Percentiles rank a stretch among this genome's conserved stretches.
phyloP scores from a whole-genome alignment of 1,140 invertebrate species.

The Temnothorax longispinosus region DNA sequence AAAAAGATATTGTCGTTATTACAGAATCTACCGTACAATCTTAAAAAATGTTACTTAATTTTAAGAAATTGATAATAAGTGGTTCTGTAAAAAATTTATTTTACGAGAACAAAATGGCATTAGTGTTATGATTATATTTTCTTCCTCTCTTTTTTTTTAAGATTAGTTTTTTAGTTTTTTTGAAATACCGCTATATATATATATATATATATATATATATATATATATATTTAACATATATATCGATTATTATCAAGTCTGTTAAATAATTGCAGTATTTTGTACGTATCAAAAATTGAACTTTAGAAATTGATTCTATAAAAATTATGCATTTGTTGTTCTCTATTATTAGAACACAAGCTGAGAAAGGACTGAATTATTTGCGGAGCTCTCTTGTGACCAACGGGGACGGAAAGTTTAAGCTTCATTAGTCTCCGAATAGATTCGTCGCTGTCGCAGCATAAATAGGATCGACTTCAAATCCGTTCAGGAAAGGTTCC shows the following conservation, averaged over 20 bases:
- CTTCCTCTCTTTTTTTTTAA: neutral
- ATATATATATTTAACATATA: neutral
- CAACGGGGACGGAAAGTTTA: neutral
- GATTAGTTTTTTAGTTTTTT: neutral
- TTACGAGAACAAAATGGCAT: neutral
- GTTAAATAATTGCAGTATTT: neutral
- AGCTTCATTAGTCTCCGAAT: neutral
- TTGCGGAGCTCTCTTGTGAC: neutral
- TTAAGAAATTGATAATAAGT: neutral
- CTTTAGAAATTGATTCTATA: neutral
- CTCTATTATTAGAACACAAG: neutral
- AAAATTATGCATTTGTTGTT: neutral
- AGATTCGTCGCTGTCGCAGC: neutral
- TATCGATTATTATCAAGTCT: neutral
- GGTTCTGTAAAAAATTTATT: neutral
- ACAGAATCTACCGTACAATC: neutral
- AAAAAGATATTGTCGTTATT: neutral
- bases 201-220: too few species aligned
- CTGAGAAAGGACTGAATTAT: slow-evolving; percentile 1
- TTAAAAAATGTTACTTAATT: neutral
- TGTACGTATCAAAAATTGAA: neutral
- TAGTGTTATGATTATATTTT: neutral
- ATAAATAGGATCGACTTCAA: slow-evolving; percentile 31
- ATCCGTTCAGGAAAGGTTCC: slow-evolving; percentile 17
- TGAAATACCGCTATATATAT: neutral